These are phyloP conservation scores for Phocoena sinus DNA, from an alignment of 2,113 vertebrate genomes.

Conservation along the genomic window DNA sequence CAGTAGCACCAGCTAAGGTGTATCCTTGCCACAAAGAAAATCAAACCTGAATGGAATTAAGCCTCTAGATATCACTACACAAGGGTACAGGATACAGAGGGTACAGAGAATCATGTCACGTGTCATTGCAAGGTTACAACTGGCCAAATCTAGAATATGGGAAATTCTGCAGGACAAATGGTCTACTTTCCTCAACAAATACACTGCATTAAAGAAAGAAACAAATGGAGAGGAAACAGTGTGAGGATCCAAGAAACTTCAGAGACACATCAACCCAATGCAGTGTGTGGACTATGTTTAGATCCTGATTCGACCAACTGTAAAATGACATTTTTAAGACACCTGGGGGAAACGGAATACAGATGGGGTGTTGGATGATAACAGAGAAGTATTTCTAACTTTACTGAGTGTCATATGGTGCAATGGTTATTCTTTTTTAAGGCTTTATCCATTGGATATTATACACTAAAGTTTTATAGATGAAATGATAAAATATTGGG, in stretches of 20 bases:
- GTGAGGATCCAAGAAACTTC: neutral
- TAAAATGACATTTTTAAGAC: slow-evolving; percentile 12
- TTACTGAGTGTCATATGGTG: neutral
- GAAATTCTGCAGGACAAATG: neutral
- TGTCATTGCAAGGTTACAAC: neutral
- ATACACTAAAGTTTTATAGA: neutral
- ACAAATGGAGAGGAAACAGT: neutral
- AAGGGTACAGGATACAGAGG: neutral
- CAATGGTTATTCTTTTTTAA: neutral
- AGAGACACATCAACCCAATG: neutral
- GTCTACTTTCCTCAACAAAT: neutral
- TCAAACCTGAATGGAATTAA: neutral
- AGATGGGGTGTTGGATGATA: neutral
- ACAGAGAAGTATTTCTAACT: neutral
- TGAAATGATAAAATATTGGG: neutral
- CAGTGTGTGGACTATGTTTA: neutral
- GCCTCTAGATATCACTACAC: neutral
- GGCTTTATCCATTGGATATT: neutral
- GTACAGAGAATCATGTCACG: rapidly evolving
- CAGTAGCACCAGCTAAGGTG: neutral
- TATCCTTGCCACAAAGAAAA: neutral
- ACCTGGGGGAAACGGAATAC: neutral
- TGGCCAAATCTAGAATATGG: neutral
- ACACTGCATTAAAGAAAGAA: neutral
- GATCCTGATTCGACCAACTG: neutral